Evolutionary conservation across 37 sponge, comb jelly and placozoan species (phyloP).

Genomic region (Dysidea cf. avara): DNA sequence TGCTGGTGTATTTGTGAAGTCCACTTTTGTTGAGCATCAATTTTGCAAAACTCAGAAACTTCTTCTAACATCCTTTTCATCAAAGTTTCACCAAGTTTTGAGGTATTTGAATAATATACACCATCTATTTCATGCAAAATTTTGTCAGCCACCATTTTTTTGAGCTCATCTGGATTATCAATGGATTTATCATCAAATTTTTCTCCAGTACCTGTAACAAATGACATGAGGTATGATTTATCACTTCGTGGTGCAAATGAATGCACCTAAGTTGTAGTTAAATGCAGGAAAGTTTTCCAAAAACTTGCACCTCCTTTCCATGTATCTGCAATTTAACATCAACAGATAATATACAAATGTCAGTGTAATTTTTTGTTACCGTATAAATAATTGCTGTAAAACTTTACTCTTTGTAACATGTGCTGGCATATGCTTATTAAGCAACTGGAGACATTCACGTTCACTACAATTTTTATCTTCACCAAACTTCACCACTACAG

Average conservation of each 20-base stretch:
- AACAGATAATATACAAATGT: too few relatives aligned
- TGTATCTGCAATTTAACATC: conserved; percentile 43
- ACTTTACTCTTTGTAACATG: conserved; percentile 70
- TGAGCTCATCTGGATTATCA: conserved; percentile 1
- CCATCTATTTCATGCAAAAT: conserved; percentile 49
- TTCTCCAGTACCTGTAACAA: conserved; percentile 13
- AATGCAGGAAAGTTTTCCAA: conserved; percentile 34
- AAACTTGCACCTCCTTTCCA: conserved; percentile 28
- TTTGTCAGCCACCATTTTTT: conserved; percentile 37
- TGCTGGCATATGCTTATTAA: conserved; percentile 56
- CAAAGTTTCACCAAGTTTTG: too few relatives aligned
- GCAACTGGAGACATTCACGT: conserved; percentile 44
- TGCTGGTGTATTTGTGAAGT: too few relatives aligned
- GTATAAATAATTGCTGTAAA: conserved; percentile 76
- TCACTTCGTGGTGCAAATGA: too few relatives aligned
- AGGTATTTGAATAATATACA: conserved; percentile 38
- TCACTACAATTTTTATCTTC: too few relatives aligned
- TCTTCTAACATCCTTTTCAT: too few relatives aligned
- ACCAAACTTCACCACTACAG: too few relatives aligned
- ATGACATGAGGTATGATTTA: too few relatives aligned
- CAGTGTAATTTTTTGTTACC: conserved; percentile 25
- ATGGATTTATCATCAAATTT: conserved; percentile 9
- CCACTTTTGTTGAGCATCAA: too few relatives aligned
- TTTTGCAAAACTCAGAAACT: too few relatives aligned
- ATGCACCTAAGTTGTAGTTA: conserved; percentile 45